Evolutionary conservation across 2,888 invertebrate species (phyloP), one percentile per base, ranked within the genome.

Genomic region (Cephonodes hylas): DNA sequence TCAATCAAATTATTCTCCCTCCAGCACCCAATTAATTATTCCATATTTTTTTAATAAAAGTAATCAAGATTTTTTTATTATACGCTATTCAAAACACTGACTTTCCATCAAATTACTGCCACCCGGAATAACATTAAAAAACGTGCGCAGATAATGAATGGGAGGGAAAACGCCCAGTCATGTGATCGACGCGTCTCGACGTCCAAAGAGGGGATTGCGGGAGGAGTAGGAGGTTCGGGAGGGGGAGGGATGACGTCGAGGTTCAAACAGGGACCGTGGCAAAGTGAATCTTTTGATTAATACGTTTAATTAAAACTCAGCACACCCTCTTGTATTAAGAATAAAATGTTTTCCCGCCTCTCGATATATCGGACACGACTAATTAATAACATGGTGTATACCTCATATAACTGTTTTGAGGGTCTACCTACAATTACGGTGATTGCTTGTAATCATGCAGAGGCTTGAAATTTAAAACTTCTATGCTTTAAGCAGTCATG

Each of bases 101-200:
- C 15, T 15, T 48, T 23, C 6, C 48, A 15, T 48, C 48, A 48
- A 27, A 48, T 48, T 48, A 20, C 38, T n/a, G 38, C 31, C 38
- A n/a, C 7, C 34, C 22, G 20, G 57, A 57, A 38, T 57, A 31
- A 38, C 20, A 34, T 38, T 22, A 57, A 38, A 48, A 38, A 38
- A 20, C 13, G 57, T 57, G 34, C 48, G 20, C 34, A 34, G 57
- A 75, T 42, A 42, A 23, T 46, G 45, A 42, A 44, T 18, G 31
- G 58, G 61, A 60, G 31, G 59, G 65, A 73, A 75, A 74, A 69
- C 70, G 73, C 75, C 67, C 13, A 66, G 74, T 80, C 81, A 80
- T 66, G 66, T 81, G 79, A 81, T 74, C 79, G 81, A 81, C 81
- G 76, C n/a, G n/a, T n/a, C n/a, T n/a, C n/a, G n/a, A n/a, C n/a